Base-by-base conservation (phyloP, 2,888 invertebrate genomes). In the Anoplius nigerrimus region DNA sequence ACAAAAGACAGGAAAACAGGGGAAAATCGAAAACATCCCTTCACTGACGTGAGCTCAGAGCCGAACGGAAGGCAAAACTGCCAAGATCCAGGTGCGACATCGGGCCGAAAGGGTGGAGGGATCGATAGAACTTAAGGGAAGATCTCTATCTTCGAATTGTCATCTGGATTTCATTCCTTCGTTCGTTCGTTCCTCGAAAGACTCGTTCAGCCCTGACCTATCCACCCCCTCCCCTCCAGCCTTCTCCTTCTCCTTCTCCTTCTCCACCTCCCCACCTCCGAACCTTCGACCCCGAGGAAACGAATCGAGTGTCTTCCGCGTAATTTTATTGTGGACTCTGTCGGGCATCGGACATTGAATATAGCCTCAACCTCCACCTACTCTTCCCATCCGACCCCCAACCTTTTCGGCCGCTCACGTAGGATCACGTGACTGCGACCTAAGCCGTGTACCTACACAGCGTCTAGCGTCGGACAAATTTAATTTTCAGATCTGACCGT, bases 311-410 rank as follows among this genome's bases (percentile, higher is more conserved):
- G 65, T 34, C 67, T 60, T 59, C 66, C 57, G 58, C 56, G 61
- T 79, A 72, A 79, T 76, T 70, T 67, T 56, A 72, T 74, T 72
- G 66, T 53, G 20, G 42, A 64, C 46, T 48, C 60, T 55, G 48
- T 20, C 24, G 54, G 56, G 42, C 57, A 69, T 69, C 64, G 34
- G 61, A 64, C 62, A 66, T 62, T 58, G 58, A 66, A 63, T 53
- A 22, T 58, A 59, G 20, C 34, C 34, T 34, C 34, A 34, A 34
- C 34, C 34, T 34, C 8, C 4, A 13, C n/a, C n/a, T 11, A 6
- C 11, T 34, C 34, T 34, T 11, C 8, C 34, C 34, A 15, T 51
- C 18, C 16, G 27, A 63, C 0, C 8, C n/a, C 34, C 20, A 15
- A 18, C 42, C 51, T 48, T n/a, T 22, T 27, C n/a, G 8, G 15